phyloP scores from a whole-genome alignment of 2,888 invertebrate species.

The Thymelicus lineola region DNA sequence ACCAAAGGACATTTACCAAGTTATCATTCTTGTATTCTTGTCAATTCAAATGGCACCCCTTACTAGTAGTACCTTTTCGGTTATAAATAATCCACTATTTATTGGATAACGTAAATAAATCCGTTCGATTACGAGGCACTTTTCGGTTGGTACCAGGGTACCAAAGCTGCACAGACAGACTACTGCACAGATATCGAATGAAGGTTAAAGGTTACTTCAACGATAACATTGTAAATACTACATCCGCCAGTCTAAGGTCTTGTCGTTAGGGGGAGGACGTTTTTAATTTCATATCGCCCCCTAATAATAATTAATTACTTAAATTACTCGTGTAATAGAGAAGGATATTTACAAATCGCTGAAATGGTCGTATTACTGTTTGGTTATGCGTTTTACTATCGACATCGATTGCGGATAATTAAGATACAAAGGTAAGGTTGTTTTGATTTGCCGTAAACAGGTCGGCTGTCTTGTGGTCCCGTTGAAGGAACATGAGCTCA shows the following conservation, averaged over 20 bases:
- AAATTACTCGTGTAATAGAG: neutral
- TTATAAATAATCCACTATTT: no score
- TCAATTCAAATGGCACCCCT: no score
- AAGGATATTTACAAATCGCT: neutral
- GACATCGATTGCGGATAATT: conserved; percentile 49
- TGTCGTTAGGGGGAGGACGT: conserved; percentile 25
- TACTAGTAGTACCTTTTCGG: no score
- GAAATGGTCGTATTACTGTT: conserved; percentile 53
- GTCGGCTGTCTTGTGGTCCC: neutral
- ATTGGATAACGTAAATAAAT: no score
- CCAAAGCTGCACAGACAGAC: no score
- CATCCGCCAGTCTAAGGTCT: conserved; percentile 19
- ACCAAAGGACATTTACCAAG: no score
- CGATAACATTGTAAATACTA: conserved; percentile 28
- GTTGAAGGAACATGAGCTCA: neutral
- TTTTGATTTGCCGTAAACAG: conserved; percentile 1
- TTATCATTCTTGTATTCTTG: no score
- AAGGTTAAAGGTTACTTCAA: conserved; percentile 44
- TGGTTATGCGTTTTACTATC: conserved; percentile 52
- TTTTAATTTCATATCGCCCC: neutral
- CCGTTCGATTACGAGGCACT: no score
- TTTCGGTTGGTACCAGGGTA: no score
- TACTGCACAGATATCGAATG: neutral
- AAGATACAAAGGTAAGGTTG: conserved; percentile 54
- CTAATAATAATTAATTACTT: neutral